phyloP scores from a whole-genome alignment of 2,888 invertebrate species.

The Synergus japonicus region DNA sequence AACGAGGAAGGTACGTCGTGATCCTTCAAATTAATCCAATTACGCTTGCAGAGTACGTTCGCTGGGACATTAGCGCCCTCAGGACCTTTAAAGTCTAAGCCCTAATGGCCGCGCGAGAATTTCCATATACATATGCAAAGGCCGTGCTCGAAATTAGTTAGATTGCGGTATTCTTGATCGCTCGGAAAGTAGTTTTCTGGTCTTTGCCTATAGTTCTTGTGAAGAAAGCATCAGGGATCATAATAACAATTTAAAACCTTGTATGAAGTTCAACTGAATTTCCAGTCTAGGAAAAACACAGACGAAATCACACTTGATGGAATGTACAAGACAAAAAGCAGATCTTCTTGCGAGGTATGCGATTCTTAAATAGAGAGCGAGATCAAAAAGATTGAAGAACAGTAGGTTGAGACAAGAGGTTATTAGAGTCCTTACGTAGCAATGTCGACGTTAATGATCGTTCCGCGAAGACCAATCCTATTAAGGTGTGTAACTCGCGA shows the following conservation, averaged over 20 bases:
- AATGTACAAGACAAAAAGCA: neutral
- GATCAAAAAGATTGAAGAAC: slow-evolving; percentile 26
- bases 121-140: slow-evolving; percentile 66
- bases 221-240: neutral
- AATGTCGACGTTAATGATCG: slow-evolving; percentile 59
- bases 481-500: slow-evolving; percentile 65
- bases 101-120: slow-evolving; percentile 64
- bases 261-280: neutral
- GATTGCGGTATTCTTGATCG: slow-evolving; percentile 58
- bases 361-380: slow-evolving; percentile 23
- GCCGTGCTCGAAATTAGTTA: slow-evolving; percentile 65
- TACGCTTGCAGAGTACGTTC: slow-evolving; percentile 65
- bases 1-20: slow-evolving; percentile 46
- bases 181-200: slow-evolving; percentile 46
- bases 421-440: slow-evolving; percentile 22
- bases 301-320: neutral
- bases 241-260: neutral
- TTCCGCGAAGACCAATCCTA: slow-evolving; percentile 68
- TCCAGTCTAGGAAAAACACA: neutral
- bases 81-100: slow-evolving; percentile 65
- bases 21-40: slow-evolving; percentile 74
- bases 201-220: neutral
- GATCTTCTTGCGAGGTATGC: slow-evolving; percentile 4
- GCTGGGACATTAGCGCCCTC: slow-evolving; percentile 63
- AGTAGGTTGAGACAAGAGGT: slow-evolving; percentile 24